Percentiles rank a stretch among this genome's conserved stretches.
Conservation (phyloP, 2,113 vertebrate genomes). For the Sylvilagus bachmani region DNA sequence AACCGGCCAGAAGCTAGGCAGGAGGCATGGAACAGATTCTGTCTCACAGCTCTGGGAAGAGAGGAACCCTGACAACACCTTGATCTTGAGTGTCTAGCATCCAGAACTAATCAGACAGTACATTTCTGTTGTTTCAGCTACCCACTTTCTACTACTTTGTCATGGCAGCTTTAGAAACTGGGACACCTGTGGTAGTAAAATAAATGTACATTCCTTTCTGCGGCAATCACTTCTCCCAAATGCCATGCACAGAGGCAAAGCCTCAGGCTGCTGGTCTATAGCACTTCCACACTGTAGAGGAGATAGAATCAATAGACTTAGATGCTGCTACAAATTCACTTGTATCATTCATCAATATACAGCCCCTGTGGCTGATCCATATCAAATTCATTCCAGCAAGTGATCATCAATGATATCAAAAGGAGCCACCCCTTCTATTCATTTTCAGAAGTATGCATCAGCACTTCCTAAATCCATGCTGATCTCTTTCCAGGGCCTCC, state of each 20-base stretch:
- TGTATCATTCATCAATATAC: conserved; percentile 71
- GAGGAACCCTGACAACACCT: neutral
- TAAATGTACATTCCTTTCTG: conserved; percentile 14
- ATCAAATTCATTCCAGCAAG: conserved; percentile 80
- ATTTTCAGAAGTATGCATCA: conserved; percentile 76
- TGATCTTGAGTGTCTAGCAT: neutral
- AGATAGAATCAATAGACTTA: conserved; percentile 67
- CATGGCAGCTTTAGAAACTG: neutral
- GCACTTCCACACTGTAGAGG: conserved; percentile 36
- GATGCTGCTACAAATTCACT: conserved; percentile 65
- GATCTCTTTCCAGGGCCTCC: conserved; percentile 50
- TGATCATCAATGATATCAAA: conserved; percentile 73
- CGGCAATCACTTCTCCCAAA: neutral
- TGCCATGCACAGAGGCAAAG: neutral
- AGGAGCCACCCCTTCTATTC: conserved; percentile 68
- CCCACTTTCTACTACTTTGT: neutral
- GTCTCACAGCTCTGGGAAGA: neutral
- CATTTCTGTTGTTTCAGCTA: neutral
- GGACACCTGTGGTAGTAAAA: neutral
- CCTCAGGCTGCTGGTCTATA: conserved; percentile 13
- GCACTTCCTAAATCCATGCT: conserved; percentile 54
- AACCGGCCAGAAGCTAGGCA: neutral
- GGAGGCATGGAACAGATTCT: neutral
- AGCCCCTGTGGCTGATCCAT: conserved; percentile 62
- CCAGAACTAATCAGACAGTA: neutral